Evolutionary conservation across 2,888 invertebrate genomes (phyloP), one percentile per base, ranked within the genome.

Genomic region (Capitulum mitella): DNA sequence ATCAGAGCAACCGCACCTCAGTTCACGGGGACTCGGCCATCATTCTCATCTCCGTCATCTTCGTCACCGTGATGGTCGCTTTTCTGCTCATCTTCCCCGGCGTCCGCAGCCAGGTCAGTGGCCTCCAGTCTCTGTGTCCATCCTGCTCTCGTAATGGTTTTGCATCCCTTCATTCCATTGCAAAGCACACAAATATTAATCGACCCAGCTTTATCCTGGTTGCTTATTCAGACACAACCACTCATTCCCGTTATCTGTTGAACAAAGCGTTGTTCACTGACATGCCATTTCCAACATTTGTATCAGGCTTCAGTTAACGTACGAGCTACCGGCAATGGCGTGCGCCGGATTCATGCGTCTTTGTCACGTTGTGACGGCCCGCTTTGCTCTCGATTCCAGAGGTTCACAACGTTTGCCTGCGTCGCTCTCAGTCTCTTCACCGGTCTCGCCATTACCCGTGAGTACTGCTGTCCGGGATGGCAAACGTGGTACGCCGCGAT

Each of bases 81-180:
- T 98, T 98, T 87, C 90, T 97, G 84, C 92, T 97, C 85, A 93
- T 98, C 85, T 94, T 98, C 87, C 98, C 98, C 78, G 98, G 98
- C 82, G 93, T 95, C 84, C 89, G 95, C 84, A 95, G 95, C 89
- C 93, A 95, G 92, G 95, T 94, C 14, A 61, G 61, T 61, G 51
- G 19, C 22, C 51, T n/a, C n/a, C n/a, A n/a, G n/a, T n/a, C n/a
- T n/a, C n/a, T n/a, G n/a, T n/a, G n/a, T n/a, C n/a, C n/a, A n/a
- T n/a, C n/a, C n/a, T n/a, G n/a, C n/a, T n/a, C n/a, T n/a, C n/a
- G n/a, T n/a, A n/a, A n/a, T n/a, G n/a, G n/a, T n/a, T n/a, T n/a
- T n/a, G n/a, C n/a, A n/a, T n/a, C n/a, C n/a, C n/a, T n/a, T n/a
- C n/a, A n/a, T n/a, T n/a, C n/a, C n/a, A n/a, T n/a, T n/a, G n/a